Base-by-base conservation (phyloP, 1,140 invertebrate genomes). In the Drosophila simulans region DNA sequence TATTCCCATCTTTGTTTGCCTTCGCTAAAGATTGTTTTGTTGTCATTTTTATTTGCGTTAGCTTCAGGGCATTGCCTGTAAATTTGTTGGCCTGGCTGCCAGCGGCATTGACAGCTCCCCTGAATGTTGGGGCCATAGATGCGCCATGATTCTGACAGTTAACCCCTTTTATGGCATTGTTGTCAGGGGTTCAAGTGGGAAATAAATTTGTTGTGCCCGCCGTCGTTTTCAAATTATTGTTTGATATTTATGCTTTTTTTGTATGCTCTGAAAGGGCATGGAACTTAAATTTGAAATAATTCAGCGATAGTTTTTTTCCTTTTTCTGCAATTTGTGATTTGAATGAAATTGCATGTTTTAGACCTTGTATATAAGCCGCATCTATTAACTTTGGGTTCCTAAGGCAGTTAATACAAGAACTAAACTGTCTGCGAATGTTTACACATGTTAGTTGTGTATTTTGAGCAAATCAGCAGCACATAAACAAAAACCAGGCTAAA, bases 11-110 rank as follows among this genome's bases (percentile, higher is more conserved):
- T 62, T 48, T 73, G 68, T 74, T 74, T 72, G 68, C 55, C 68
- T 74, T 54, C 55, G 57, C 48, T 49, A 22, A 72, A 48, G 58
- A 74, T 55, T 73, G 68, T 55, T 63, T 62, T 53, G 68, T 48
- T 51, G 56, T 62, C 57, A 54, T 22, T 62, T 58, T 31, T 58
- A 62, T 62, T 68, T 68, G 64, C 64, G 57, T 53, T 59, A 31
- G 49, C 57, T 27, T 62, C 57, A n/a, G 49, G 34, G 46, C 55
- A 59, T 25, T 15, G 57, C 42, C 57, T 46, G 49, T 25, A 27
- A 45, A 62, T 46, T 69, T 43, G 48, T 40, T 68, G 40, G 31
- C 22, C 40, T 53, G 48, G 25, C 57, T 69, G 57, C 65, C 49
- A 62, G 34, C 58, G 65, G 48, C 57, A 69, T 69, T 62, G 59